Evolutionary conservation across 2,888 invertebrate genomes (phyloP).

Genomic region (Opisthograptis luteolata): DNA sequence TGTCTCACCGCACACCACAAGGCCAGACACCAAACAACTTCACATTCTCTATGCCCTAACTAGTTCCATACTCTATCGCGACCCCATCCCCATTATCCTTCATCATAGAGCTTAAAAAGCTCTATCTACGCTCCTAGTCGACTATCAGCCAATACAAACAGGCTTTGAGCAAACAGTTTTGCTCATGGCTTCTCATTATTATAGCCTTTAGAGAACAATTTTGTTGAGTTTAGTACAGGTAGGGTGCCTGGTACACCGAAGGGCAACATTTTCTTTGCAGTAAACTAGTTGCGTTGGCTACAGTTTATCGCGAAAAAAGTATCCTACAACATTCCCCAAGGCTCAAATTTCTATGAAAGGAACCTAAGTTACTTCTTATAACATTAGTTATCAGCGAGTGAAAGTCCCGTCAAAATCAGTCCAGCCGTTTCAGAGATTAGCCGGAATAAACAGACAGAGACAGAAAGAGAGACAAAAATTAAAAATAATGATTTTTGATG

Average conservation of each 20-base stretch:
- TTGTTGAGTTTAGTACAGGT: constrained; percentile 10
- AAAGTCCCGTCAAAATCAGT: too few relatives aligned
- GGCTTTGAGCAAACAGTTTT: constrained; percentile 31
- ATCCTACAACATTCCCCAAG: too few relatives aligned
- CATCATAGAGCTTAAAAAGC: constrained; percentile 23
- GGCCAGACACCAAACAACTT: constrained; percentile 4
- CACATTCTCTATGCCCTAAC: constrained; percentile 6
- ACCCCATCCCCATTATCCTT: constrained; percentile 25
- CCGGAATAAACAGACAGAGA: too few relatives aligned
- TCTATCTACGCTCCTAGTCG: constrained; percentile 16
- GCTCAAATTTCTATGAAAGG: too few relatives aligned
- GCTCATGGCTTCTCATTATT: constrained; percentile 33
- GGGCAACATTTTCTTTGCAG: too few relatives aligned
- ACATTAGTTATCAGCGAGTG: too few relatives aligned
- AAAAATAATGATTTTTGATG: too few relatives aligned
- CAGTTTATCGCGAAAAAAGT: too few relatives aligned
- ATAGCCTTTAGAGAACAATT: constrained; percentile 7
- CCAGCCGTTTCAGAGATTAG: too few relatives aligned
- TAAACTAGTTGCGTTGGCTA: too few relatives aligned
- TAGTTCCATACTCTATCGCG: constrained; percentile 9
- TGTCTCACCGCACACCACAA: neutral
- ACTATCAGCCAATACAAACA: constrained; percentile 41
- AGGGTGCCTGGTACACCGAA: constrained; percentile 11
- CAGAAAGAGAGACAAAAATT: too few relatives aligned
- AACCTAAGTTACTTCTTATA: too few relatives aligned